These are phyloP conservation scores for Aricia agestis DNA, from an alignment of 1,140 invertebrate species.

Conservation along the genomic window DNA sequence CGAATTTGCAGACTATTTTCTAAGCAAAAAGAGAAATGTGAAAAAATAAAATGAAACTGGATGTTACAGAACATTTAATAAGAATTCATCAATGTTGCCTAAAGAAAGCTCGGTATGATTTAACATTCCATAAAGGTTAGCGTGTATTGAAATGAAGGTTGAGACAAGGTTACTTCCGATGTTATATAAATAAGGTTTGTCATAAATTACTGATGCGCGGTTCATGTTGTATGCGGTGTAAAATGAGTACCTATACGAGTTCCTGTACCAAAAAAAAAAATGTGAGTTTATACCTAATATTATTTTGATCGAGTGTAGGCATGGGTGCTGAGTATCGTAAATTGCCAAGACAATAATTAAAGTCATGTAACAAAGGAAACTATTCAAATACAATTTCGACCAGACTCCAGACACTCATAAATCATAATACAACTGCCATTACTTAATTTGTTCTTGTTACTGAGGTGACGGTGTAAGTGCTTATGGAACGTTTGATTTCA, in stretches of 20 bases:
- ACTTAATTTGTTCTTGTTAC: background rate
- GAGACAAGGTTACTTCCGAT: conserved; percentile 4
- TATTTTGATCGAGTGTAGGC: too few relatives aligned
- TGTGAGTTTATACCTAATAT: too few relatives aligned
- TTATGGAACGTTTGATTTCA: conserved; percentile 4
- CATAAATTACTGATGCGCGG: background rate
- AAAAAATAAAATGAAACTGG: too few relatives aligned
- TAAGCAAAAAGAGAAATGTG: background rate
- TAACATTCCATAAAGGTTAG: background rate
- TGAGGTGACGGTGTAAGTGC: background rate
- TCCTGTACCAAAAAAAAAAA: too few relatives aligned
- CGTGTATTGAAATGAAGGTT: conserved; percentile 2
- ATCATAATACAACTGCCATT: background rate
- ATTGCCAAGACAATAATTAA: background rate
- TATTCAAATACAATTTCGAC: background rate
- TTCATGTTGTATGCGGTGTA: background rate
- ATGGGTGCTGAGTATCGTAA: background rate
- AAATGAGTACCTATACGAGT: background rate
- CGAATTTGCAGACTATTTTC: background rate
- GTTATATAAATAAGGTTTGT: conserved; percentile 3
- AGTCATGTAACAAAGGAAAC: background rate
- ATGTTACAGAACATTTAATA: too few relatives aligned
- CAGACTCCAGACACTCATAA: background rate
- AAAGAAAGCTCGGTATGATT: background rate
- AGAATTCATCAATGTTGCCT: background rate